A percentile compares a stretch with the other conserved stretches of the same genome.
These are phyloP conservation scores for Cosmopolites sordidus DNA, from an alignment of 2,888 invertebrate species.

Conservation along the genomic window DNA sequence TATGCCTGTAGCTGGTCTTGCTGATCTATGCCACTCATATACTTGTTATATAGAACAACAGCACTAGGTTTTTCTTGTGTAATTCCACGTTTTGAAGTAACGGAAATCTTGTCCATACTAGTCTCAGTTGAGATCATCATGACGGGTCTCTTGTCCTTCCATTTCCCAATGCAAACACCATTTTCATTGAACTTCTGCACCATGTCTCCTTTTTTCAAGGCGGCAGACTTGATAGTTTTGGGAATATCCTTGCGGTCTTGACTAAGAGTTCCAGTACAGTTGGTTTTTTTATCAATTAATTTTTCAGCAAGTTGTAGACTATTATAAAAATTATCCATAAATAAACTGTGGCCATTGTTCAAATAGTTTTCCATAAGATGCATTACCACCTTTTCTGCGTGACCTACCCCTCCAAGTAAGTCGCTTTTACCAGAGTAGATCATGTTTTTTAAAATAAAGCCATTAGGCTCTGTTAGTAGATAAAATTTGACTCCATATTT, in stretches of 20 bases:
- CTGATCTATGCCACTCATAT: not conserved
- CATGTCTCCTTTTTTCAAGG: not conserved
- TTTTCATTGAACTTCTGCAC: not conserved
- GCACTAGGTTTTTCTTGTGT: not conserved
- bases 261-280: conserved; percentile 3
- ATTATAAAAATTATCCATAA: conserved; percentile 4
- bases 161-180: not conserved
- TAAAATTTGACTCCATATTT: too few relatives aligned
- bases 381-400: conserved; percentile 7
- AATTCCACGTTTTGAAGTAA: not conserved
- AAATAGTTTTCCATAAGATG: conserved; percentile 5
- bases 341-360: conserved; percentile 3
- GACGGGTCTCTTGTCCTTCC: conserved; percentile 1
- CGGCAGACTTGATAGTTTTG: not conserved
- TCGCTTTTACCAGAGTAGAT: conserved; percentile 5
- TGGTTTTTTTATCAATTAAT: conserved; percentile 5
- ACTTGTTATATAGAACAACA: not conserved
- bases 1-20: conserved; percentile 5
- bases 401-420: conserved; percentile 2
- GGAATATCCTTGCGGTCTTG: not conserved
- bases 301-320: conserved; percentile 2
- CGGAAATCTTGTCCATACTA: not conserved
- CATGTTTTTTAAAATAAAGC: too few relatives aligned
- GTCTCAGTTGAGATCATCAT: not conserved
- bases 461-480: conserved; percentile 40